phyloP scores from a whole-genome alignment of 2,888 invertebrate species.

The Sarcophaga carnaria region DNA sequence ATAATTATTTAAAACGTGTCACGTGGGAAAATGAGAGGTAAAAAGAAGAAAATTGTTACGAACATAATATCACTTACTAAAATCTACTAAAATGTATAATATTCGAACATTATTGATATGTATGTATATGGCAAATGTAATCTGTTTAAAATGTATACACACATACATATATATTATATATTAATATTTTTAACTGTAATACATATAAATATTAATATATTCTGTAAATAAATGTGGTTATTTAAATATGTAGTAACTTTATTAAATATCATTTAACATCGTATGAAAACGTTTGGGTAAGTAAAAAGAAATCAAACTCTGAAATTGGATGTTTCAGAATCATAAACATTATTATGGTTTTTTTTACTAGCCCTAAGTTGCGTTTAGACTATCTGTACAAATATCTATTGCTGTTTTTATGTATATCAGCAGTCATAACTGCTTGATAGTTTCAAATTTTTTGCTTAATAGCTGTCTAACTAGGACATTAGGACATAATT shows the following conservation, averaged over 20 bases:
- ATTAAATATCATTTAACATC: background rate
- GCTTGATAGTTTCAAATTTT: too few species aligned
- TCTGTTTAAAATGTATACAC: background rate
- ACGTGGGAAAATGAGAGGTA: background rate
- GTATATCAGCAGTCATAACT: too few species aligned
- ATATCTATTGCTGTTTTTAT: too few species aligned
- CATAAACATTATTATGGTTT: too few species aligned
- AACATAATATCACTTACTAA: background rate
- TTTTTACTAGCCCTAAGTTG: too few species aligned
- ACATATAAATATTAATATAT: conserved; percentile 30
- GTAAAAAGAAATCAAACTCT: too few species aligned
- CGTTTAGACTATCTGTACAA: too few species aligned
- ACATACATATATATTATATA: conserved; percentile 5
- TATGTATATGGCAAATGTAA: too few species aligned
- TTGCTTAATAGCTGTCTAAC: too few species aligned
- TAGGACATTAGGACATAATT: too few species aligned
- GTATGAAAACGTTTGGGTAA: too few species aligned
- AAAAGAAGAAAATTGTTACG: background rate
- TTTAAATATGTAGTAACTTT: background rate
- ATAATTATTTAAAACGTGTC: background rate
- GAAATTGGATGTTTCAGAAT: too few species aligned
- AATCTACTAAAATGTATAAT: background rate
- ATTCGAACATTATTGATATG: background rate
- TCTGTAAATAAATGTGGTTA: conserved; percentile 60
- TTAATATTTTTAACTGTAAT: conserved; percentile 10